A percentile compares a stretch with the other conserved stretches of the same genome.
Evolutionary conservation across 2,888 invertebrate species (phyloP).

Genomic region (Nebria brevicollis): DNA sequence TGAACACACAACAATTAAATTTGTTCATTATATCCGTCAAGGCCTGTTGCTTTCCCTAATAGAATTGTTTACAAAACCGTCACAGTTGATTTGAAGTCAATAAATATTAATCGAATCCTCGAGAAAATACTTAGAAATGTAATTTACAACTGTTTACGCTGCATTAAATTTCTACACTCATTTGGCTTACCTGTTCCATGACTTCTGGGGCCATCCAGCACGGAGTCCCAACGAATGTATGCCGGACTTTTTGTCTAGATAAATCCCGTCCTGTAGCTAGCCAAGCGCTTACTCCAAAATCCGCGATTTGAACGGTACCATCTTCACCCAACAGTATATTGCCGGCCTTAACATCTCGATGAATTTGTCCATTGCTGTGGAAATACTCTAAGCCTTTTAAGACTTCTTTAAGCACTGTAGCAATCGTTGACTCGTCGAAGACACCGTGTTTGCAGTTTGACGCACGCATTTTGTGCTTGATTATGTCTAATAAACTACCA

Average conservation of each 20-base stretch:
- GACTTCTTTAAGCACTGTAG: slow-evolving; percentile 94
- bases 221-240: slow-evolving; percentile 98
- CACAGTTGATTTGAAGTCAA: slow-evolving; percentile 3
- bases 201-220: slow-evolving; percentile 99
- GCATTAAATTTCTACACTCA: not conserved
- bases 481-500: slow-evolving; percentile 87
- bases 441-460: slow-evolving; percentile 94
- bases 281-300: slow-evolving; percentile 99
- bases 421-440: slow-evolving; percentile 97
- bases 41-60: slow-evolving; percentile 25
- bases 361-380: slow-evolving; percentile 98
- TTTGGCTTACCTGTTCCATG: slow-evolving; percentile 85
- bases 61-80: not conserved
- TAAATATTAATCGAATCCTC: not conserved
- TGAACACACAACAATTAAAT: not conserved
- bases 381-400: slow-evolving; percentile 98
- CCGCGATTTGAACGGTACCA: slow-evolving; percentile 97
- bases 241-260: slow-evolving; percentile 92
- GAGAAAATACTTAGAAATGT: not conserved
- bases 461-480: slow-evolving; percentile 95
- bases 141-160: too few relatives aligned
- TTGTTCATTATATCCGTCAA: not conserved
- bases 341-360: slow-evolving; percentile 97
- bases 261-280: slow-evolving; percentile 93
- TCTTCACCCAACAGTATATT: slow-evolving; percentile 97